phyloP scores from a whole-genome alignment of 2,797 vertebrate species.

The Streptopelia turtur region DNA sequence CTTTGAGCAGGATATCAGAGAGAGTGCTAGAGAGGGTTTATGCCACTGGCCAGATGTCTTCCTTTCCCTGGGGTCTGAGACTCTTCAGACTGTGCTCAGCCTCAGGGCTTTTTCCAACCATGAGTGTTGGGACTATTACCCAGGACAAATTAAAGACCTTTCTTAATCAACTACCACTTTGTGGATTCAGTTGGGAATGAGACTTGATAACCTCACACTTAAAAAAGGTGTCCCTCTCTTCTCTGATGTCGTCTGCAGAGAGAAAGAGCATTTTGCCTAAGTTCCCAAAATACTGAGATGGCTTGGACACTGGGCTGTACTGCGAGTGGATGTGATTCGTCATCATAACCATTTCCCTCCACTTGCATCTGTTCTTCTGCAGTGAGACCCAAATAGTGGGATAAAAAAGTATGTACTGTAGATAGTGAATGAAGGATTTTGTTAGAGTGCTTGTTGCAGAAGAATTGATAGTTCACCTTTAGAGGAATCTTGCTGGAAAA shows the following conservation, averaged over 20 bases:
- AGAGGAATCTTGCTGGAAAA: background rate
- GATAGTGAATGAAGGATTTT: background rate
- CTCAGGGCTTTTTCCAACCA: background rate
- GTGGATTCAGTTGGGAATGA: background rate
- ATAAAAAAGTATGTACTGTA: background rate
- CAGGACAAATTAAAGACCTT: background rate
- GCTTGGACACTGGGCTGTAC: background rate
- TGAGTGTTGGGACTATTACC: background rate
- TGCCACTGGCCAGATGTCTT: background rate
- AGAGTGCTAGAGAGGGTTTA: background rate
- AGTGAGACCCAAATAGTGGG: background rate
- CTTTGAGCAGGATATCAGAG: background rate
- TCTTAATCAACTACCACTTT: background rate
- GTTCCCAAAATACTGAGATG: background rate
- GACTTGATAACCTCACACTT: background rate
- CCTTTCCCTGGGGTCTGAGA: background rate
- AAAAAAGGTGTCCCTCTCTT: background rate
- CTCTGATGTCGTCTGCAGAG: background rate
- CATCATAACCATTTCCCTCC: background rate
- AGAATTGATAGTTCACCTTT: background rate
- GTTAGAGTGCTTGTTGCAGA: background rate
- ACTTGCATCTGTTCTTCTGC: background rate
- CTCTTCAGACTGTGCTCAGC: background rate
- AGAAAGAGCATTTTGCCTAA: background rate
- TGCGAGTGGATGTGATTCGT: background rate